Evolutionary conservation across 2,113 vertebrate species (phyloP).

Genomic region (Malaclemys terrapin): DNA sequence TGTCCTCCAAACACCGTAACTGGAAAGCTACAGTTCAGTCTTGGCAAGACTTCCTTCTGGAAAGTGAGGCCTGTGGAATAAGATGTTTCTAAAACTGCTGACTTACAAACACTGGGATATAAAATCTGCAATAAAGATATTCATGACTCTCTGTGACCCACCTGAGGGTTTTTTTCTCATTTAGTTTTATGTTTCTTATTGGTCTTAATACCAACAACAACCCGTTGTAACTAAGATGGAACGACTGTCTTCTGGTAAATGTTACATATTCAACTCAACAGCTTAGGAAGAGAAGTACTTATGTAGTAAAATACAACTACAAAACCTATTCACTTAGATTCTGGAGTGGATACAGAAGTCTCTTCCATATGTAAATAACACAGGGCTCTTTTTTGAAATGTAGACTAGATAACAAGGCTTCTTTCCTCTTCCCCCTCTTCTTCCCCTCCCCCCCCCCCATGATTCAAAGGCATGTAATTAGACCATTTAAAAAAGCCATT

Average conservation of each 20-base stretch:
- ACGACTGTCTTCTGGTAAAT: not conserved
- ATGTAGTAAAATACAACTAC: not conserved
- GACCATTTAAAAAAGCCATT: not conserved
- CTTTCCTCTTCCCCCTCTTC: not conserved
- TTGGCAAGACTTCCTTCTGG: not conserved
- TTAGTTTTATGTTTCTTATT: not conserved
- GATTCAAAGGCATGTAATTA: not conserved
- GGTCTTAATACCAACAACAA: not conserved
- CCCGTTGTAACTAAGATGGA: not conserved
- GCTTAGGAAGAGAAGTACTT: not conserved
- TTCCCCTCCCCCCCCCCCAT: too few relatives aligned
- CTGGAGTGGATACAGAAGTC: not conserved
- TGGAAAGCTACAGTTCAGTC: not conserved
- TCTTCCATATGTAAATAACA: not conserved
- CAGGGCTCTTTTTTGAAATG: not conserved
- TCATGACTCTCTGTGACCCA: not conserved
- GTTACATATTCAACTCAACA: not conserved
- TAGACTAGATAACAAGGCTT: not conserved
- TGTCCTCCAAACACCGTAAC: not conserved
- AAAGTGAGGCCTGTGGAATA: not conserved
- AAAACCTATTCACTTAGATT: not conserved
- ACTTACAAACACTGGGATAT: not conserved
- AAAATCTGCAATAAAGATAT: not conserved
- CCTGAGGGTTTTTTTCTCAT: rapidly evolving
- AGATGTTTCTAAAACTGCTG: not conserved